Base-by-base conservation (phyloP, 2,113 vertebrate genomes). In the Cariama cristata region DNA sequence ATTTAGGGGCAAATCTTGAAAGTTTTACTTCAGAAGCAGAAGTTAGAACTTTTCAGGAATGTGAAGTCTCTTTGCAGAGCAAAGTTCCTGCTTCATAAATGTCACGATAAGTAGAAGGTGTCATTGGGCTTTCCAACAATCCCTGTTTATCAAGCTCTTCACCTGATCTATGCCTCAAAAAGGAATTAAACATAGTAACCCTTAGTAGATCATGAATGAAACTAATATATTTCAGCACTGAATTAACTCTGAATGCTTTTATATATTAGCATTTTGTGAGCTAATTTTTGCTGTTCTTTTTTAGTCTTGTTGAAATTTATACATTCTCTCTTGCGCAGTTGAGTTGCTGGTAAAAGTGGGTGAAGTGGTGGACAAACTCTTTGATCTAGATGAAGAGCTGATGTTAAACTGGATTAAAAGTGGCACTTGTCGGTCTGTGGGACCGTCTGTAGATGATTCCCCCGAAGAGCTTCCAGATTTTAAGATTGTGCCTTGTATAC, bases 261-360 rank as follows among this genome's bases (percentile, higher is more conserved):
- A 17, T 49, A 12, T 33, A 19, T 44, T 47, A 53, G 16, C 23
- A 49, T 87, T 89, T 92, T 89, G n/a, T 80, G 53, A 86, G 16
- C 55, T 93, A 6, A 23, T 35, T 90, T 82, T 88, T 77, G 13
- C 26, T 63, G 11, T 63, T 69, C 6, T 0, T 38, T 88, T 84
- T 82, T 19, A 53, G 30, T 63, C 18, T 68, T 44, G 17, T 62
- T 97, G n/a, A 86, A 45, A 72, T 79, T 15, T 30, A 0, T 58
- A 4, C 30, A 1, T 94, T 95, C 59, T 97, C 55, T 92, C 91
- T 50, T 76, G 52, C 94, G 40, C 97, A 99, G 99, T 98, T 90
- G 99, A 99, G 44, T 96, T 99, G 92, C 98, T 99, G 81, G 98
- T 99, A 68, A 99, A 99, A 93, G 98, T 99, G 4, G 99, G 99